Base-by-base conservation (phyloP, 2,113 vertebrate species). In the Macroglossus sobrinus region DNA sequence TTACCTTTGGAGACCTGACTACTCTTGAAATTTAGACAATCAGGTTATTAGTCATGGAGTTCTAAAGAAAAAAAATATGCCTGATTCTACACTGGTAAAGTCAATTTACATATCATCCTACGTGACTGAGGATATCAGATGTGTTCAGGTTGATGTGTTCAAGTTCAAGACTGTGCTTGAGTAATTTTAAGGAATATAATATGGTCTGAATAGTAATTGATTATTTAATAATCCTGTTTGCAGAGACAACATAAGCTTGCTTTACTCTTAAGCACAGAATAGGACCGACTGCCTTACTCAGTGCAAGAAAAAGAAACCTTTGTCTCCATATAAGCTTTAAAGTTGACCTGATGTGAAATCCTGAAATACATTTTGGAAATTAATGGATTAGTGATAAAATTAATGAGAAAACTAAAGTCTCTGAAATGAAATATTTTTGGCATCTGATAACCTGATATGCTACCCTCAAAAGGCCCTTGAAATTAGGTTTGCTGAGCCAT, bases 351-450 rank as follows among this genome's bases (percentile, higher is more conserved):
- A 96, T 55, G 80, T 95, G 80, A 93, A 97, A 97, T 94, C 61
- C 68, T 53, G 55, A 97, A 97, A 92, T 71, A 95, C 55, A 79
- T 90, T 97, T 90, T 79, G 80, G 93, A 96, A 97, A 96, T 89
- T 80, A 97, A 89, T 94, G 96, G 90, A 97, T 97, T 97, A 96
- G 92, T 91, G 88, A 97, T 97, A 95, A 97, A 97, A 85, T 97
- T 95, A 97, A 96, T 94, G 93, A 97, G 94, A 97, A 96, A 97
- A 94, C 84, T 79, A 69, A 97, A 92, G 74, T 95, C 86, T 94
- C 88, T 59, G 71, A 95, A 95, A 97, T 88, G 84, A 95, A 95
- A 89, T 89, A 84, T 59, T 94, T 92, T 95, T 76, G 90, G 88
- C 85, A 79, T 84, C 43, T 82, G 91, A 97, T 97, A 93, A 96